phyloP scores from a whole-genome alignment of 1,140 invertebrate species.

The Anagrus nilaparvatae region DNA sequence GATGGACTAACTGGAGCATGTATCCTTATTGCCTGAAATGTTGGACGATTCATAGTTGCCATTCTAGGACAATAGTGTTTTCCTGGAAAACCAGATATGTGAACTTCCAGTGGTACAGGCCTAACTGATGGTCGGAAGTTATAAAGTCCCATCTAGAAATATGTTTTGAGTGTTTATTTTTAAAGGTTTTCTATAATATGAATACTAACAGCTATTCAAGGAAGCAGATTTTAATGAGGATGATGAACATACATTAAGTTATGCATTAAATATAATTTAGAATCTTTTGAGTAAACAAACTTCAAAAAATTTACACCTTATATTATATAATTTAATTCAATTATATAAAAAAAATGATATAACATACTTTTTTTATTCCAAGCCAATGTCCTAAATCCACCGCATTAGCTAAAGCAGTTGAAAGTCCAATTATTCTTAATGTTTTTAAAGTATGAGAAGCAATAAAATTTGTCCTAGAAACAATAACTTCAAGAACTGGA shows the following conservation, averaged over 20 bases:
- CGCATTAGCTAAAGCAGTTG: slow-evolving; percentile 96
- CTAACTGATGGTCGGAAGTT: slow-evolving; percentile 97
- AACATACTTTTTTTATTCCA: slow-evolving; percentile 53
- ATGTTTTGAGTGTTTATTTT: too few relatives aligned
- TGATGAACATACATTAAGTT: too few relatives aligned
- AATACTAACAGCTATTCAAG: too few relatives aligned
- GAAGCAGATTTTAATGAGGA: too few relatives aligned
- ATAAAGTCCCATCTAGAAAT: slow-evolving; percentile 87
- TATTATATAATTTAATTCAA: too few relatives aligned
- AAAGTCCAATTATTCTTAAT: slow-evolving; percentile 87
- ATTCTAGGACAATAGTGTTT: slow-evolving; percentile 99
- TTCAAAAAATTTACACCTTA: background rate
- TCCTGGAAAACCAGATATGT: slow-evolving; percentile 85
- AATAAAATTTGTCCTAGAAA: slow-evolving; percentile 88
- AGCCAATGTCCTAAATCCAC: slow-evolving; percentile 95
- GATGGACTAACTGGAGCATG: slow-evolving; percentile 86
- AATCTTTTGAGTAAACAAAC: background rate
- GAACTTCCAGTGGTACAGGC: slow-evolving; percentile 94
- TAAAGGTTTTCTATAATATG: too few relatives aligned
- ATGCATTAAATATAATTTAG: too few relatives aligned
- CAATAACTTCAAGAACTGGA: slow-evolving; percentile 76
- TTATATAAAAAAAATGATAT: slow-evolving; percentile 10
- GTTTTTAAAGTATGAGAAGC: slow-evolving; percentile 68
- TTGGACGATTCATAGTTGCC: slow-evolving; percentile 99
- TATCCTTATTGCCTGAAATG: slow-evolving; percentile 87